Conservation (phyloP, 2,888 invertebrate species). For the Idaea straminata region DNA sequence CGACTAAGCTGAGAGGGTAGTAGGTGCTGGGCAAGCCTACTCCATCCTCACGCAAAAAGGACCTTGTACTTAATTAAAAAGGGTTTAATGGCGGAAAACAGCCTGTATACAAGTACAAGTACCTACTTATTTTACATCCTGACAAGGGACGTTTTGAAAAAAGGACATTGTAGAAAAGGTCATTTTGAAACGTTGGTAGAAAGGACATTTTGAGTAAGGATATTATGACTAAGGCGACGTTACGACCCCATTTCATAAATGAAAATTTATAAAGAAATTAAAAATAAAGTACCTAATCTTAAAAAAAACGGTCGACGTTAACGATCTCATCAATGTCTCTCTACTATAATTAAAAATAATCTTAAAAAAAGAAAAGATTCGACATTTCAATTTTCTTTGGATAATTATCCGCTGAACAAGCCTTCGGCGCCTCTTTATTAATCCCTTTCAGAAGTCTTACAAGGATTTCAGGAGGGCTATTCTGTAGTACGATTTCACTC, state of each 20-base stretch:
- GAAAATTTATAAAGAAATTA: not conserved
- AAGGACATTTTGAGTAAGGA: too few species aligned
- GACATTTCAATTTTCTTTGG: slow-evolving; percentile 7
- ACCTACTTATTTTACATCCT: too few species aligned
- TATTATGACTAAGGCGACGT: too few species aligned
- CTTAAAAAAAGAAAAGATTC: slow-evolving; percentile 2
- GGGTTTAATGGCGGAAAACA: too few species aligned
- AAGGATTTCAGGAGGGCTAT: not conserved
- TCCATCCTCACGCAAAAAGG: too few species aligned
- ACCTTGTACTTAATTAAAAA: too few species aligned
- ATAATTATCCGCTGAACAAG: slow-evolving; percentile 14
- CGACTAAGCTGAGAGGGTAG: too few species aligned
- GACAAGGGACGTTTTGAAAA: too few species aligned
- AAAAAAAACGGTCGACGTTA: not conserved
- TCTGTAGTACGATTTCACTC: not conserved
- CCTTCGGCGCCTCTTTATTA: slow-evolving; percentile 14
- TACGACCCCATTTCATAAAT: not conserved
- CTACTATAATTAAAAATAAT: slow-evolving; percentile 6
- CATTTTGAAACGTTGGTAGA: too few species aligned
- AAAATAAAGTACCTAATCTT: not conserved
- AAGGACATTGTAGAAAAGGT: too few species aligned
- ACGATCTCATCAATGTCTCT: slow-evolving; percentile 8
- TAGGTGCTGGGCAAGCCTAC: too few species aligned
- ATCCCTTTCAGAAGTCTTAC: slow-evolving; percentile 5
- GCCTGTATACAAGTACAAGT: too few species aligned